Evolutionary conservation across 2,113 vertebrate species (phyloP).

Genomic region (Perca fluviatilis): DNA sequence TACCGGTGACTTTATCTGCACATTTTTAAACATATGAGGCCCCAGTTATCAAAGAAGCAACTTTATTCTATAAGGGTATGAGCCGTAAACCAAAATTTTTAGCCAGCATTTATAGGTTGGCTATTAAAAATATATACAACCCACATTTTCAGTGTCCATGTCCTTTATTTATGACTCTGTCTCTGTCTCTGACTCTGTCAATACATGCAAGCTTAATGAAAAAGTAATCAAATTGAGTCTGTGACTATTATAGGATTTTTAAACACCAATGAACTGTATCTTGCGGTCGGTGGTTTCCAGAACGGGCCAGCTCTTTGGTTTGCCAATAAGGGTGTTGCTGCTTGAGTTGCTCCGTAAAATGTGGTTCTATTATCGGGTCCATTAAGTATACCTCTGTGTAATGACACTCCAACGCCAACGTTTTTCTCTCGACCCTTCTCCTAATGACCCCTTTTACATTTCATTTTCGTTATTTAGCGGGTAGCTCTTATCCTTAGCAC

Average conservation of each 20-base stretch:
- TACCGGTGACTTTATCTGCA: neutral
- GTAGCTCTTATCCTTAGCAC: constrained; percentile 34
- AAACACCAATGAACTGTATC: constrained; percentile 43
- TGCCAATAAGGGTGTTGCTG: constrained; percentile 46
- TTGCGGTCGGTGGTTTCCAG: constrained; percentile 29
- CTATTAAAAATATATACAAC: constrained; percentile 12
- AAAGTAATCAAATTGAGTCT: constrained; percentile 30
- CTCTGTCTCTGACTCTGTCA: constrained; percentile 37
- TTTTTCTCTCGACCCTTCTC: constrained; percentile 61
- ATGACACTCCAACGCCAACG: constrained; percentile 55
- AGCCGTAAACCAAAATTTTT: neutral
- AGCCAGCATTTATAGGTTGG: neutral
- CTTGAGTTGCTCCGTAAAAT: constrained; percentile 69
- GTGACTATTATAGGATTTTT: constrained; percentile 46
- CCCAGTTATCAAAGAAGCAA: neutral
- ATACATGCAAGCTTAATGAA: constrained; percentile 47
- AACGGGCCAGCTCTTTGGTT: neutral
- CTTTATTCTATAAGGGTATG: neutral
- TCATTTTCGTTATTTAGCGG: constrained; percentile 61
- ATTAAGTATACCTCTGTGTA: constrained; percentile 74
- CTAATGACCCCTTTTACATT: constrained; percentile 76
- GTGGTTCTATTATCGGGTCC: constrained; percentile 70
- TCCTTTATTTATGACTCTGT: constrained; percentile 18
- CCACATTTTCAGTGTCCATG: constrained; percentile 13
- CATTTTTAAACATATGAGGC: neutral